Percentiles rank a stretch among this genome's conserved stretches.
phyloP scores from a whole-genome alignment of 2,797 vertebrate species.

The Gymnopithys bicolor region DNA sequence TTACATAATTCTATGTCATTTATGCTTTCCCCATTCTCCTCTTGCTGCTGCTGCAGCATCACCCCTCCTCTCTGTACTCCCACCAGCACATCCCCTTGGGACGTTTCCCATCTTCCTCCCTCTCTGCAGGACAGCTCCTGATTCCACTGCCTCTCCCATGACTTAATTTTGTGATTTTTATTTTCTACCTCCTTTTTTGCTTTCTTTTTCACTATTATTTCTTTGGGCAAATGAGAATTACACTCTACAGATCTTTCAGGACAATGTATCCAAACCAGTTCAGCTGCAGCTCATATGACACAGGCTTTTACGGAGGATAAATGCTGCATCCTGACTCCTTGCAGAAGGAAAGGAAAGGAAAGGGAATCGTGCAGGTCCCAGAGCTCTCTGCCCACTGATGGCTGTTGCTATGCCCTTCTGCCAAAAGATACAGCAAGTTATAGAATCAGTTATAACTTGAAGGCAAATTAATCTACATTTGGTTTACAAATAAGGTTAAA shows the following conservation, averaged over 20 bases:
- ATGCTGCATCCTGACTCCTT: not conserved
- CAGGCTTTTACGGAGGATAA: not conserved
- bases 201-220: not conserved
- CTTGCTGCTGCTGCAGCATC: not conserved
- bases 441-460: not conserved
- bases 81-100: not conserved
- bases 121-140: not conserved
- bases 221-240: not conserved
- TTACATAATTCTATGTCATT: not conserved
- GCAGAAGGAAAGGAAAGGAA: not conserved
- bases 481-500: slow-evolving; percentile 42
- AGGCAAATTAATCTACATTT: slow-evolving; percentile 7
- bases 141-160: not conserved
- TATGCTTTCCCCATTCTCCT: not conserved
- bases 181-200: not conserved
- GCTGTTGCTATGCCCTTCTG: not conserved
- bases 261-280: not conserved
- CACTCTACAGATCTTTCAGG: not conserved
- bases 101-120: not conserved
- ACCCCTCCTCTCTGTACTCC: not conserved
- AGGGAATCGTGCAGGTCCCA: not conserved
- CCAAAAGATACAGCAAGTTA: not conserved
- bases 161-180: not conserved
- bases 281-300: not conserved
- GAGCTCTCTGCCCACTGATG: not conserved